Evolutionary conservation across 2,888 invertebrate species (phyloP).

Genomic region (Protodeltote pygarga): DNA sequence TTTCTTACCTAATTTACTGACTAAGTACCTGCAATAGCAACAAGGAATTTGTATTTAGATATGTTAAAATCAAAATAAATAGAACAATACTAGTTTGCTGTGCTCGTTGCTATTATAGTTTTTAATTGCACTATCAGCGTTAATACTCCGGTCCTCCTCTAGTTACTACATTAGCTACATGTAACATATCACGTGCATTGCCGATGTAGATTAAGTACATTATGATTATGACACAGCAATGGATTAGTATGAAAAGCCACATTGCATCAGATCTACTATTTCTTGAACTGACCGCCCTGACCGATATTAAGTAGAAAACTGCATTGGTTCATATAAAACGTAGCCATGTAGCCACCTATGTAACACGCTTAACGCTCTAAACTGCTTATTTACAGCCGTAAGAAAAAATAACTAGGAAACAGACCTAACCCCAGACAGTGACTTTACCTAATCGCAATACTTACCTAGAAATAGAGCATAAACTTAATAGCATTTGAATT

Average conservation of each 20-base stretch:
- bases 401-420: constrained; percentile 12
- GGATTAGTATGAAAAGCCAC: background rate
- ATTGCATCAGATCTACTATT: background rate
- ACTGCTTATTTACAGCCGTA: constrained; percentile 8
- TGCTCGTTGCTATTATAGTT: background rate
- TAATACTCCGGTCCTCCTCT: background rate
- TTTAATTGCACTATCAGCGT: background rate
- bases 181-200: background rate
- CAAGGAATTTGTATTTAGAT: too few relatives aligned
- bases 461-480: constrained; percentile 43
- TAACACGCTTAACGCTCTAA: constrained; percentile 9
- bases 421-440: constrained; percentile 26
- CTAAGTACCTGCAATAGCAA: too few relatives aligned
- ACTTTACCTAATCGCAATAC: constrained; percentile 28
- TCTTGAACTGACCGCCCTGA: too few relatives aligned
- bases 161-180: background rate
- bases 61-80: too few relatives aligned
- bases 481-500: constrained; percentile 47
- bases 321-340: too few relatives aligned
- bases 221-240: background rate
- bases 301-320: too few relatives aligned
- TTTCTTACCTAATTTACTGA: too few relatives aligned
- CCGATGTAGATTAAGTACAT: background rate
- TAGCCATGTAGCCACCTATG: too few relatives aligned
- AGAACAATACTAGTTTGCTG: too few relatives aligned